A percentile compares a stretch with the other conserved stretches of the same genome.
Conservation (phyloP, 2,888 invertebrate genomes). For the Leistus spinibarbis region DNA sequence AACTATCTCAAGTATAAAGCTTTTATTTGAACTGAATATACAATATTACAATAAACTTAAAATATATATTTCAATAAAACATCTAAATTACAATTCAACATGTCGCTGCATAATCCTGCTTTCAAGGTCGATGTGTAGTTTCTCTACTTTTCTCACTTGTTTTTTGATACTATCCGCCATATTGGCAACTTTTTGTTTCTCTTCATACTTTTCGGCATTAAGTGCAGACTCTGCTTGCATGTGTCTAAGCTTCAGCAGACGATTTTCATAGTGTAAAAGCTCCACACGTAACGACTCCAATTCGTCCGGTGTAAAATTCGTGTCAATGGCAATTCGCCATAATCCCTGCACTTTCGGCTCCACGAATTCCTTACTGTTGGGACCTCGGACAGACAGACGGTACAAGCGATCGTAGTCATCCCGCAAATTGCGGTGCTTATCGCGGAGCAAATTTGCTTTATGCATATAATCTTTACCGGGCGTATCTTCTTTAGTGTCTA, state of each 20-base stretch:
- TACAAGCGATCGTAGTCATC: conserved; percentile 81
- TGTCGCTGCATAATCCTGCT: conserved; percentile 77
- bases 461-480: conserved; percentile 68
- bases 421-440: conserved; percentile 75
- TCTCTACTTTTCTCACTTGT: conserved; percentile 83
- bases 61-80: too few species aligned
- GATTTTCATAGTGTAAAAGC: conserved; percentile 84
- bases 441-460: conserved; percentile 73
- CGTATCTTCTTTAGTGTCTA: conserved; percentile 64
- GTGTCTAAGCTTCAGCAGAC: conserved; percentile 81
- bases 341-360: conserved; percentile 90
- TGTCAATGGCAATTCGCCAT: conserved; percentile 81
- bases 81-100: conserved; percentile 68
- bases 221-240: conserved; percentile 82
- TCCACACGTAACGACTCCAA: conserved; percentile 85
- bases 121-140: conserved; percentile 81
- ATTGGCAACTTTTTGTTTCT: conserved; percentile 64
- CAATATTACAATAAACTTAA: too few species aligned
- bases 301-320: conserved; percentile 82
- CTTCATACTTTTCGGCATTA: conserved; percentile 68
- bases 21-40: too few species aligned
- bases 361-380: conserved; percentile 83
- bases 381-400: conserved; percentile 75
- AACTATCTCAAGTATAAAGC: too few species aligned
- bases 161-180: conserved; percentile 82